Percentiles rank a stretch among this genome's conserved stretches.
These are phyloP conservation scores for Hypolimnas misippus DNA, from an alignment of 2,888 invertebrate genomes.

Conservation along the genomic window DNA sequence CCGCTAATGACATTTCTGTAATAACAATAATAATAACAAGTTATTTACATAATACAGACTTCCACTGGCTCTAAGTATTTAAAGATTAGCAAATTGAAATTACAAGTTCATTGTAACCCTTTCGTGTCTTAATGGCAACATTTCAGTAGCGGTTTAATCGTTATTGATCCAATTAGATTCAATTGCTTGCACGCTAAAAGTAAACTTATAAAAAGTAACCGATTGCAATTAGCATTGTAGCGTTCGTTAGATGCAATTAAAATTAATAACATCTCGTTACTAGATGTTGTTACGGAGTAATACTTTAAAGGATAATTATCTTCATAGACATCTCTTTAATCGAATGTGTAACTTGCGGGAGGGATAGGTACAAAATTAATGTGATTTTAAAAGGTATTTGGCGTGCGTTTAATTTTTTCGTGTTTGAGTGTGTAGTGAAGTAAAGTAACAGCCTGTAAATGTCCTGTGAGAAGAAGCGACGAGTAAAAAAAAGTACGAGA, in stretches of 20 bases:
- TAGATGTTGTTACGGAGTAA: not conserved
- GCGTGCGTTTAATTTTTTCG: not conserved
- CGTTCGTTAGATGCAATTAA: not conserved
- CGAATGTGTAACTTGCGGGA: not conserved
- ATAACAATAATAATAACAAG: constrained; percentile 7
- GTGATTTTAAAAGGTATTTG: not conserved
- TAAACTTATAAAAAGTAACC: not conserved
- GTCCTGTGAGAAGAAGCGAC: no score
- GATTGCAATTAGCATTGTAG: not conserved
- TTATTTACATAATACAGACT: not conserved
- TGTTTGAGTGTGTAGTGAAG: not conserved
- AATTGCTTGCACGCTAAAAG: not conserved
- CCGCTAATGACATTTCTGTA: no score
- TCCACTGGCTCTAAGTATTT: not conserved
- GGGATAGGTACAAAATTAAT: not conserved
- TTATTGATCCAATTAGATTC: not conserved
- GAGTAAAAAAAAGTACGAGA: no score
- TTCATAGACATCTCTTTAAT: constrained; percentile 1
- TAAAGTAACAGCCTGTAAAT: no score
- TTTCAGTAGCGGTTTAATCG: not conserved
- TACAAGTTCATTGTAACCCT: not conserved
- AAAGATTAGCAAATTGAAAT: not conserved
- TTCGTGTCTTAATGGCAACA: not conserved
- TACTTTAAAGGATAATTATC: constrained; percentile 3
- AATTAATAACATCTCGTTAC: not conserved